These are phyloP conservation scores for Cottoperca gobio DNA, from an alignment of 2,797 vertebrate species.

Conservation along the genomic window DNA sequence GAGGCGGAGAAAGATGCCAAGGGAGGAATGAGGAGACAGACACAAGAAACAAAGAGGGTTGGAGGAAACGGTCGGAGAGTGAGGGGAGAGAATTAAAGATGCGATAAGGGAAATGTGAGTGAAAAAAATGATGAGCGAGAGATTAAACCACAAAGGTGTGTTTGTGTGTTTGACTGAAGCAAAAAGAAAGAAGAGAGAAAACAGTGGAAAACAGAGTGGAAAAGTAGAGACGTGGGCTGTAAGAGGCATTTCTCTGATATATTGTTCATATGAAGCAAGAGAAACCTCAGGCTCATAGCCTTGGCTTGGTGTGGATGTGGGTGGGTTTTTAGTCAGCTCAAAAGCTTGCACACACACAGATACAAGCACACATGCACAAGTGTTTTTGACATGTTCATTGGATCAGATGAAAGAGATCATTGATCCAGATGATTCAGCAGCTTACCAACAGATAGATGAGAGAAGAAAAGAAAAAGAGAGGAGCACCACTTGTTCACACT, in stretches of 20 bases:
- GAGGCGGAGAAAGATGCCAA: conserved; percentile 35
- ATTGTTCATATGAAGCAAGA: conserved; percentile 14
- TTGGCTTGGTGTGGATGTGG: neutral
- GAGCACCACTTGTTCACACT: conserved; percentile 56
- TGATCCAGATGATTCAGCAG: conserved; percentile 56
- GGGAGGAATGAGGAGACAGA: conserved; percentile 45
- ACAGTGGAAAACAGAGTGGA: neutral
- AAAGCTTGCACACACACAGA: neutral
- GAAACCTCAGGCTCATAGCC: conserved; percentile 19
- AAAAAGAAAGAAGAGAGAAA: conserved; percentile 26
- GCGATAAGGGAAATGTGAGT: conserved; percentile 16
- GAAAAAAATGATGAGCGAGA: conserved; percentile 15
- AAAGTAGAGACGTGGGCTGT: conserved; percentile 28
- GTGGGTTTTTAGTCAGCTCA: conserved; percentile 3
- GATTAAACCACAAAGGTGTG: neutral
- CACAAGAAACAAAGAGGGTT: conserved; percentile 27
- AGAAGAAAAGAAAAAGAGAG: conserved; percentile 12
- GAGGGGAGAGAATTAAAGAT: conserved; percentile 17
- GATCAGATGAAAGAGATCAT: conserved; percentile 24
- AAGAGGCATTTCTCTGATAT: conserved; percentile 23
- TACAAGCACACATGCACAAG: neutral
- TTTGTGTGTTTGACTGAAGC: neutral
- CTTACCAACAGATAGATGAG: conserved; percentile 19
- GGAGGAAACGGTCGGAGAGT: conserved; percentile 21
- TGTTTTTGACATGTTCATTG: conserved; percentile 14